Base-by-base conservation (phyloP, 2,888 invertebrate genomes). In the Amphipyra berbera region DNA sequence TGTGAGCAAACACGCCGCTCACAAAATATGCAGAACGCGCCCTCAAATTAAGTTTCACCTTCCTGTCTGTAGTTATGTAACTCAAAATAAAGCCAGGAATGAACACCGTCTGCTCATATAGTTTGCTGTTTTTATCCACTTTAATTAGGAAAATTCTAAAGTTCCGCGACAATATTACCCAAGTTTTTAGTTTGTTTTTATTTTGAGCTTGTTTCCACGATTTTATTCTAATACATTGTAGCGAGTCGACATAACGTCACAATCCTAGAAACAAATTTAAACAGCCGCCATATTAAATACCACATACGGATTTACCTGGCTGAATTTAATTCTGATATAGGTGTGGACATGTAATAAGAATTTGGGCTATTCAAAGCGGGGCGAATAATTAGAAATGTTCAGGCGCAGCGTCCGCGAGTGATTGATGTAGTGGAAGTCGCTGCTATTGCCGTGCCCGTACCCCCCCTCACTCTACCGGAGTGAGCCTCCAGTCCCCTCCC, bases 361-460 rank as follows among this genome's bases (percentile, higher is more conserved):
- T 88, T 87, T 82, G 73, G 82, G 82, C 77, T 86, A 86, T 80
- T 87, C 87, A 90, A 88, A 88, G 85, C 86, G 83, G 82, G 85
- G 86, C 88, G 88, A 91, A 94, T 95, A 95, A 95, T 95, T 95
- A 94, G 91, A 94, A 95, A 93, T 94, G 90, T 94, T 94, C 91
- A 88, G 89, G 88, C 88, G 90, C 93, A 92, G 88, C 85, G 91
- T 91, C 93, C 94, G 89, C 92, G 89, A 92, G 93, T 94, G 94
- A 95, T 95, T 94, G 94, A 95, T 95, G 94, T 94, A 94, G 94
- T 94, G 94, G 93, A 94, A 95, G 89, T 84, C 87, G 84, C 83
- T 82, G 83, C 75, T 78, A 63, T 71, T 69, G 74, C 78, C 78
- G 78, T 67, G 61, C 56, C 74, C 53, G 40, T 71, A 67, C 77